Evolutionary conservation across 1,140 invertebrate species (phyloP).

Genomic region (Dryas iulia): DNA sequence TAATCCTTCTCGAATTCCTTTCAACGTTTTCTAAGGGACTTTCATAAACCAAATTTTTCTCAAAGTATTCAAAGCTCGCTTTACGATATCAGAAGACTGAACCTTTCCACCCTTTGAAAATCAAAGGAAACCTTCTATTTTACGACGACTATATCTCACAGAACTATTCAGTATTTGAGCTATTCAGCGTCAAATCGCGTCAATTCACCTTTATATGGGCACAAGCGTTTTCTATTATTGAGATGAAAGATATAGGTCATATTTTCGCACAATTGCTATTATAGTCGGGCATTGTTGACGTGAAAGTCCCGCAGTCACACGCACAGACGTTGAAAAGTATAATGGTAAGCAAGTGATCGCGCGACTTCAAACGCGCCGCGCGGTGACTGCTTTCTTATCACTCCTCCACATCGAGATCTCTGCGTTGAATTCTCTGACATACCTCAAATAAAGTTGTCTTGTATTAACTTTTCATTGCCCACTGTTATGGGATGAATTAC

Average conservation of each 20-base stretch:
- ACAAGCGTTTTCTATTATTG: slow-evolving; percentile 15
- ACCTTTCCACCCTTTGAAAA: slow-evolving; percentile 17
- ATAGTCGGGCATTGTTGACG: background rate
- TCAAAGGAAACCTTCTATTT: slow-evolving; percentile 23
- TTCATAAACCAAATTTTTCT: slow-evolving; percentile 2
- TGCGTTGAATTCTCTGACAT: slow-evolving; percentile 3
- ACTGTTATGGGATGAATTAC: background rate
- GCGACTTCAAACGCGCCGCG: slow-evolving; percentile 4
- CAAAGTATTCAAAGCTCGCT: slow-evolving; percentile 6
- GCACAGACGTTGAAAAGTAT: background rate
- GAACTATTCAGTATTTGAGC: slow-evolving; percentile 17
- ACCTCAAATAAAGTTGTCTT: background rate
- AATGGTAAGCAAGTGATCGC: background rate
- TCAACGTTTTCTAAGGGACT: slow-evolving; percentile 9
- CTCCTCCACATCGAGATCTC: slow-evolving; percentile 2
- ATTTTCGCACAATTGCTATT: slow-evolving; percentile 8
- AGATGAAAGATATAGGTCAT: slow-evolving; percentile 17
- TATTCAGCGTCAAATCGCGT: slow-evolving; percentile 3
- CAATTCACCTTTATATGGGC: slow-evolving; percentile 15
- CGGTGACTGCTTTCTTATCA: background rate
- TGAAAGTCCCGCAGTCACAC: slow-evolving; percentile 8
- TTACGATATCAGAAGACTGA: slow-evolving; percentile 16
- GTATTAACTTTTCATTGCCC: background rate
- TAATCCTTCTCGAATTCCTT: slow-evolving; percentile 1
- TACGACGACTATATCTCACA: slow-evolving; percentile 14